Evolutionary conservation across 2,797 vertebrate species (phyloP), one percentile per base, ranked within the genome.

Genomic region (Pipistrellus pygmaeus): DNA sequence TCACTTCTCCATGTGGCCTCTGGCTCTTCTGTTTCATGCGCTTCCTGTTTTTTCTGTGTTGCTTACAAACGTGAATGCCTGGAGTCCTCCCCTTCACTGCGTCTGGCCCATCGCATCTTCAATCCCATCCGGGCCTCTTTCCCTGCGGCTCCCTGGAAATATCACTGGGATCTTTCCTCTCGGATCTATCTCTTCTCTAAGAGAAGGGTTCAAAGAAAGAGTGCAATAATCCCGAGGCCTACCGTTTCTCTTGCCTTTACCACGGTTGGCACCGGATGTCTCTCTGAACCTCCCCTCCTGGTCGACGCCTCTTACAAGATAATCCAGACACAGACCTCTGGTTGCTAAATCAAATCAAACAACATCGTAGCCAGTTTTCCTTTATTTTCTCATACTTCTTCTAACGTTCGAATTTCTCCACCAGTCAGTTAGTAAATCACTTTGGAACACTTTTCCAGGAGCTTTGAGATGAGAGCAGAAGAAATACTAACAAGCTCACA

Each of bases 331-430:
- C 8, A 73, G 27, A 35, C 8, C 35, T 90, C 68, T 18, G 27
- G 57, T 41, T 51, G 9, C 38, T 68, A 88, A 60, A 62, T 68
- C 48, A 94, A 92, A 66, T 80, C 35, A 88, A 82, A 85, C n/a
- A 82, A 83, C 57, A 69, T 57, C 75, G 48, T 85, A 15, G 72
- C 21, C 68, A 69, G 11, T 51, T 75, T 88, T 53, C 10, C 68
- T 62, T 55, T 68, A 55, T 57, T 18, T 32, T 41, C 51, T 68
- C 51, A 18, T 13, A 48, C 2, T 41, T 85, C 41, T 86, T 27
- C 32, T 38, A 46, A 48, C 48, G 20, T 86, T 91, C 91, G 23
- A 44, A 86, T 69, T 7, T 89, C 53, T 73, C 51, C n/a, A 88
- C 62, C 32, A 46, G 17, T 76, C 30, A 64, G 48, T 64, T 23